Evolutionary conservation across 2,888 invertebrate genomes (phyloP).

Genomic region (Tachystola acroxantha): DNA sequence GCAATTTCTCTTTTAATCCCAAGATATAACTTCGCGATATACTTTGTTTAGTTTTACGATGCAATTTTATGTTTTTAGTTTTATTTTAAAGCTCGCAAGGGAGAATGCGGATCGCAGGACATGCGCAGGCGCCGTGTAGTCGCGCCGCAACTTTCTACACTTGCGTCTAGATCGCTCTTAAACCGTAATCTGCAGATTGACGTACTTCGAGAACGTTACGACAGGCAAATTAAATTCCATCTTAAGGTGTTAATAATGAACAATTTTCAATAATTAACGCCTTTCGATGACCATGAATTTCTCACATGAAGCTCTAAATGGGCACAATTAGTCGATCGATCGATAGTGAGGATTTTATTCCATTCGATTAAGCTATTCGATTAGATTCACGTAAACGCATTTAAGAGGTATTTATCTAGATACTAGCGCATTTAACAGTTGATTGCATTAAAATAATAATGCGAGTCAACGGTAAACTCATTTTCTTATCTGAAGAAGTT

Average conservation of each 20-base stretch:
- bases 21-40: constrained; percentile 42
- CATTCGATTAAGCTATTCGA: too few relatives aligned
- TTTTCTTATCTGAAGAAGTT: too few relatives aligned
- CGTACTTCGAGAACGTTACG: constrained; percentile 67
- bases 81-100: constrained; percentile 60
- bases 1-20: constrained; percentile 48
- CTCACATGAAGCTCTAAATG: background rate
- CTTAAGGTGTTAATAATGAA: constrained; percentile 51
- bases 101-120: constrained; percentile 75
- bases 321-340: background rate
- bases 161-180: constrained; percentile 72
- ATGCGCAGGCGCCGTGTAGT: constrained; percentile 67
- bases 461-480: too few relatives aligned
- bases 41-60: constrained; percentile 56
- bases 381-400: too few relatives aligned
- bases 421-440: too few relatives aligned
- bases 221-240: constrained; percentile 67
- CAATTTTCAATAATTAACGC: constrained; percentile 27
- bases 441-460: too few relatives aligned
- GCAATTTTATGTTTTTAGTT: constrained; percentile 58
- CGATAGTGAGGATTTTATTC: too few relatives aligned
- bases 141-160: constrained; percentile 77
- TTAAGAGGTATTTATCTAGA: too few relatives aligned
- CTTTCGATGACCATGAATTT: background rate
- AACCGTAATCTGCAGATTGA: constrained; percentile 75